Conservation (phyloP, 2,113 vertebrate genomes). For the Bungarus multicinctus region DNA sequence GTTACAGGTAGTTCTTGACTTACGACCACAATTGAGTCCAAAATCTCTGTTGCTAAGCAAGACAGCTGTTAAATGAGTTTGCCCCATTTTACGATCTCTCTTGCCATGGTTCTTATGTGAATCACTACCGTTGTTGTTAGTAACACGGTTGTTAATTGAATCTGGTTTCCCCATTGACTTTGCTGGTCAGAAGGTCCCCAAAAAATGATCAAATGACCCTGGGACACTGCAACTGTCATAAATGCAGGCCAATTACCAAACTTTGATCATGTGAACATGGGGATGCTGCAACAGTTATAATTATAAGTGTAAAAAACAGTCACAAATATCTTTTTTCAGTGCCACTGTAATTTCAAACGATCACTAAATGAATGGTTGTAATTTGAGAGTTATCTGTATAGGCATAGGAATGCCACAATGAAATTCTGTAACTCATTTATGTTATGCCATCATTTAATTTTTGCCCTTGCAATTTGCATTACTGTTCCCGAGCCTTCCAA, state of each 20-base stretch:
- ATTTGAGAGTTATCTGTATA: neutral
- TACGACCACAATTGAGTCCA: neutral
- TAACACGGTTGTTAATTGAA: neutral
- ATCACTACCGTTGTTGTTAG: neutral
- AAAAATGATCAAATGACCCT: neutral
- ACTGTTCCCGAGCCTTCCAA: neutral
- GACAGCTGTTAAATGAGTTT: neutral
- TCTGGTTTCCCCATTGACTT: neutral
- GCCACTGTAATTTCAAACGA: neutral
- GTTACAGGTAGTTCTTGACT: neutral
- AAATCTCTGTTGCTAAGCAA: neutral
- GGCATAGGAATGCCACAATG: neutral
- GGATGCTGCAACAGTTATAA: neutral
- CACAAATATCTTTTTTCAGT: neutral
- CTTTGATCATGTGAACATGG: neutral
- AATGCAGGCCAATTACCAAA: neutral
- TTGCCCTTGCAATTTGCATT: neutral
- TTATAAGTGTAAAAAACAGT: neutral
- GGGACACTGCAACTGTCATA: neutral
- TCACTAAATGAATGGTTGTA: neutral
- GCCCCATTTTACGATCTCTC: neutral
- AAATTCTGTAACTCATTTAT: neutral
- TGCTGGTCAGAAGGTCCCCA: neutral
- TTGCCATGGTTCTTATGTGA: neutral
- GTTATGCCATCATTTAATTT: neutral